These are phyloP conservation scores for Penaeus chinensis DNA, from an alignment of 1,140 invertebrate species.

Conservation along the genomic window DNA sequence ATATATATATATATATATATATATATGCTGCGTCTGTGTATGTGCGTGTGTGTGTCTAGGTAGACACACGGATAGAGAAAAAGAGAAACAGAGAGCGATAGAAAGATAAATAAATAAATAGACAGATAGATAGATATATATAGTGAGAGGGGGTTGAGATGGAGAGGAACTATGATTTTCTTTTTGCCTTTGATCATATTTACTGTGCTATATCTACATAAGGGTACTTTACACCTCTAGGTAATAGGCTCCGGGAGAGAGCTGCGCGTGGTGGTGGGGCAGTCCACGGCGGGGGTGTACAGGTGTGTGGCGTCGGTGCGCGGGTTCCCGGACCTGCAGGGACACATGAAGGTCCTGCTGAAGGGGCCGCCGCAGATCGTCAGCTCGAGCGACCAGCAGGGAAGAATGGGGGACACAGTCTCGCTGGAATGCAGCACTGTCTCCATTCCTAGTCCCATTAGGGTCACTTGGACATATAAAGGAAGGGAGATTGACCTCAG, in stretches of 20 bases:
- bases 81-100: too few species aligned
- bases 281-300: slow-evolving; percentile 84
- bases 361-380: slow-evolving; percentile 83
- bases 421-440: slow-evolving; percentile 90
- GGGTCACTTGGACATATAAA: slow-evolving; percentile 70
- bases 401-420: slow-evolving; percentile 80
- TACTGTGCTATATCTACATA: too few species aligned
- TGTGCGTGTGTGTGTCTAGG: too few species aligned
- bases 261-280: slow-evolving; percentile 71
- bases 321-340: slow-evolving; percentile 82
- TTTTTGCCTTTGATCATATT: too few species aligned
- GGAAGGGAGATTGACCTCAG: slow-evolving; percentile 43
- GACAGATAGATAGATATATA: too few species aligned
- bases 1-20: too few species aligned
- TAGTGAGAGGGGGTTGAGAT: too few species aligned
- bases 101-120: too few species aligned
- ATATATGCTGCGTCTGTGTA: too few species aligned
- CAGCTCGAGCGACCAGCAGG: slow-evolving; percentile 86
- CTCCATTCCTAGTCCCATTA: slow-evolving; percentile 87
- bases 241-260: slow-evolving; percentile 8
- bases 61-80: too few species aligned
- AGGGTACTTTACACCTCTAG: not conserved
- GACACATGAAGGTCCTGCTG: slow-evolving; percentile 78
- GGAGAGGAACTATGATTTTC: too few species aligned
- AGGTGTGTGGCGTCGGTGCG: slow-evolving; percentile 84